Evolutionary conservation across 1,140 invertebrate genomes (phyloP), one percentile per base, ranked within the genome.

Genomic region (Drosophila ironensis): DNA sequence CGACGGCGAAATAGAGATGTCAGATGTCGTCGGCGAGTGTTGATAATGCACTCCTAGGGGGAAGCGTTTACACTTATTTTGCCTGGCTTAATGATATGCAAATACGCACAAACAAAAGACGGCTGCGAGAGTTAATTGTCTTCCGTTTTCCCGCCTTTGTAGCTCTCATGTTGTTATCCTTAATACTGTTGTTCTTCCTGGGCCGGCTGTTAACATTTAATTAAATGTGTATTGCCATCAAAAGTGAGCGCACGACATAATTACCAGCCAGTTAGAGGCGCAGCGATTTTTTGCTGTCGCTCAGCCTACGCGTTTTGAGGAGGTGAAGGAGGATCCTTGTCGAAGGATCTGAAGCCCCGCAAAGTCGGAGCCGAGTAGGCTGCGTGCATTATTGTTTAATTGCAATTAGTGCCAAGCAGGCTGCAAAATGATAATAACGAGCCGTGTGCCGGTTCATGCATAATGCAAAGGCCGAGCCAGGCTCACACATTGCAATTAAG

Each of bases 141-240:
- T 54, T 41, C 27, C 53, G 56, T 38, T 16, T 37, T 37, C 33
- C 56, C 33, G 25, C 28, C 50, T 33, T 33, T 33, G 30, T 33
- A 33, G 14, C 14, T 33, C 17, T 30, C 8, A 14, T 12, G 20
- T 35, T 12, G 42, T 14, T 44, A 8, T 37, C 8, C 12, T 37
- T 37, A 4, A 4, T 33, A n/a, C 52, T 75, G 28, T 54, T 60
- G 41, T 53, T 53, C 57, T 38, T 37, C 11, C 40, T 46, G 56
- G 60, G 37, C 28, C 60, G 60, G 50, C 69, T 73, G 52, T 78
- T 84, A 84, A 84, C 80, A 84, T 84, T 86, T 84, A 84, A 84
- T 84, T 84, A 86, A 84, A 86, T 63, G 78, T 73, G 69, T 86
- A 84, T 82, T 66, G 54, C 69, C 82, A 54, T 73, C 63, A 77